Evolutionary conservation across 2,113 vertebrate genomes (phyloP).

Genomic region (Percopsis transmontana): DNA sequence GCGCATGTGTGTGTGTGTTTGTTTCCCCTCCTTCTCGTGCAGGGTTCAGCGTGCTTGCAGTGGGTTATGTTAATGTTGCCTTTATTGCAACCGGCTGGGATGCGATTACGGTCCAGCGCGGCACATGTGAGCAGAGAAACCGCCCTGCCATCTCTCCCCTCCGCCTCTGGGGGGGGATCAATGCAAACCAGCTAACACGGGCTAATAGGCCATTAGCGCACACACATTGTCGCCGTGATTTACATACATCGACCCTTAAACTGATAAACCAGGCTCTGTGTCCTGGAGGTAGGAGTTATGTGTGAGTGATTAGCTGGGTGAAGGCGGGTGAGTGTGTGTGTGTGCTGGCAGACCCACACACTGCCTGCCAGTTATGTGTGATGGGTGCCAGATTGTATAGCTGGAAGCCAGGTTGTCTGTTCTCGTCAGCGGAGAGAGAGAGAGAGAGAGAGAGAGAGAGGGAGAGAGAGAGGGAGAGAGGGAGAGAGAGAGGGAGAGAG

Average conservation of each 20-base stretch:
- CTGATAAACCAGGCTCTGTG: conserved; percentile 64
- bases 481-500: neutral
- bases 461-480: neutral
- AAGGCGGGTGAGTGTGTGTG: conserved; percentile 6
- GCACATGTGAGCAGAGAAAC: conserved; percentile 56
- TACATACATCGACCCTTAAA: conserved; percentile 72
- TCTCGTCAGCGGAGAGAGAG: neutral
- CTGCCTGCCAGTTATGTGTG: neutral
- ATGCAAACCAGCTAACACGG: conserved; percentile 79
- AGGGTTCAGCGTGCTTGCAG: conserved; percentile 62
- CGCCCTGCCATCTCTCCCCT: conserved; percentile 59
- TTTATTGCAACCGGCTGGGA: conserved; percentile 78
- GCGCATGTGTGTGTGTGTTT: conserved; percentile 7
- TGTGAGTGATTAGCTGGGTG: conserved; percentile 61
- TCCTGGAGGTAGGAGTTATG: conserved; percentile 67
- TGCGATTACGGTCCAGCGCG: conserved; percentile 73
- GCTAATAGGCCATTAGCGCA: conserved; percentile 76
- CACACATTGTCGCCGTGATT: conserved; percentile 74
- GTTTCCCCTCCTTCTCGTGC: conserved; percentile 18
- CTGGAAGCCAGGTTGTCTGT: neutral
- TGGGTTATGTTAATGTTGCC: conserved; percentile 75
- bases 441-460: no score
- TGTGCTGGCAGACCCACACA: neutral
- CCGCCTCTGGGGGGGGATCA: conserved; percentile 75
- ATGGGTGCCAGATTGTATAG: neutral